Percentiles rank a stretch among this genome's conserved stretches.
Conservation (phyloP, 2,797 vertebrate species). For the Gorsachius magnificus region DNA sequence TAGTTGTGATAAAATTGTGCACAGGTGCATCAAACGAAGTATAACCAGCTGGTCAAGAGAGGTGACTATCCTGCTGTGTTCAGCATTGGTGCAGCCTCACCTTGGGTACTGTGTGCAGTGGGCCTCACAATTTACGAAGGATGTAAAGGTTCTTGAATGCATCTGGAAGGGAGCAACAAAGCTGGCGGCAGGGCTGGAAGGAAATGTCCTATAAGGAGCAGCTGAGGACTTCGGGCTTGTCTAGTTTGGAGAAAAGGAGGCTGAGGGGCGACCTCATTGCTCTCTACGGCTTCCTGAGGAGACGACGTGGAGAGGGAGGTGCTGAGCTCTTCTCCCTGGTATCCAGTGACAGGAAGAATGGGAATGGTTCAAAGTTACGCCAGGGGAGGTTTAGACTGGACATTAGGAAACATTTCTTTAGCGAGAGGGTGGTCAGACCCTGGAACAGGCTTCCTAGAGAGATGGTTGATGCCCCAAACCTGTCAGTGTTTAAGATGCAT, state of each 20-base stretch:
- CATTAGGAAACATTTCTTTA: neutral
- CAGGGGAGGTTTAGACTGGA: neutral
- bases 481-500: neutral
- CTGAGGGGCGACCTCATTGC: neutral
- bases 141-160: neutral
- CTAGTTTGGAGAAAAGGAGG: neutral
- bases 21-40: neutral
- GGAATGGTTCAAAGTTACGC: neutral
- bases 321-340: neutral
- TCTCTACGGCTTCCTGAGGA: neutral
- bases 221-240: neutral
- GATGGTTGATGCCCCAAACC: neutral
- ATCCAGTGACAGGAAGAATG: neutral
- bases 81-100: neutral
- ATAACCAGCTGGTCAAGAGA: neutral
- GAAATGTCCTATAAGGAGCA: neutral
- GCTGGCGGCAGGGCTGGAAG: neutral
- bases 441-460: neutral
- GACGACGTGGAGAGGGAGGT: neutral
- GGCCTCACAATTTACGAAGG: neutral
- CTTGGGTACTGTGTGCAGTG: neutral
- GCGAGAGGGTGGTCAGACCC: neutral
- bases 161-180: neutral
- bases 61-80: neutral
- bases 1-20: neutral